A percentile compares a stretch with the other conserved stretches of the same genome.
Conservation (phyloP, 2,888 invertebrate genomes). For the Stenichneumon culpator region DNA sequence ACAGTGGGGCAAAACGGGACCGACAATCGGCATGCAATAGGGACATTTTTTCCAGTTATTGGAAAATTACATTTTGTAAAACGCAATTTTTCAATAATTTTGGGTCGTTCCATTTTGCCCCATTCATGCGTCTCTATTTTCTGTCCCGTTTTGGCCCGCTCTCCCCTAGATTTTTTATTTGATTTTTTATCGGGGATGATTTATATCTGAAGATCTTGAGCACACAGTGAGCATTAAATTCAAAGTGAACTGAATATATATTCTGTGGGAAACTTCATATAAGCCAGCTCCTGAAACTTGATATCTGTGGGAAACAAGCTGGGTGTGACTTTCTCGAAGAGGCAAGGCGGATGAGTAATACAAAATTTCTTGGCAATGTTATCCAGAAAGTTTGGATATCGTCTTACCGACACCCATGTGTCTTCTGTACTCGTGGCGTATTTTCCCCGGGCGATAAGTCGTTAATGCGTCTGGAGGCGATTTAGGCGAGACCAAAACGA, state of each 20-base stretch:
- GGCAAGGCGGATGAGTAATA: constrained; percentile 54
- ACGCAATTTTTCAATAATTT: no score
- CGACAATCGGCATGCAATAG: no score
- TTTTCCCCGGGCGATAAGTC: constrained; percentile 58
- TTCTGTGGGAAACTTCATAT: neutral
- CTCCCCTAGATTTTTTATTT: neutral
- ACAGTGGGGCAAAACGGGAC: no score
- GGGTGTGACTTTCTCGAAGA: constrained; percentile 46
- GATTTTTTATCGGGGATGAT: neutral
- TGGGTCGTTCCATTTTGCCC: no score
- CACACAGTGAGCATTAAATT: neutral
- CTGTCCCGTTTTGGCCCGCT: neutral
- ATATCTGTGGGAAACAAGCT: constrained; percentile 18
- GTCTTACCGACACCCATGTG: constrained; percentile 64
- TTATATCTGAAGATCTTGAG: neutral
- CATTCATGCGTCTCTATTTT: no score
- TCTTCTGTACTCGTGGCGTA: constrained; percentile 51
- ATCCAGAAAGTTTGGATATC: constrained; percentile 72
- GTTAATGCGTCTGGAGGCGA: constrained; percentile 63
- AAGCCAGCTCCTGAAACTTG: neutral
- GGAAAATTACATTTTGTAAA: no score
- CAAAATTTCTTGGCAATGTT: constrained; percentile 73
- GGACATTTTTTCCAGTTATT: no score
- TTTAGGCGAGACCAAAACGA: constrained; percentile 60
- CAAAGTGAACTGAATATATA: constrained; percentile 2